phyloP scores from a whole-genome alignment of 2,888 invertebrate genomes.

The Ochropleura plecta region DNA sequence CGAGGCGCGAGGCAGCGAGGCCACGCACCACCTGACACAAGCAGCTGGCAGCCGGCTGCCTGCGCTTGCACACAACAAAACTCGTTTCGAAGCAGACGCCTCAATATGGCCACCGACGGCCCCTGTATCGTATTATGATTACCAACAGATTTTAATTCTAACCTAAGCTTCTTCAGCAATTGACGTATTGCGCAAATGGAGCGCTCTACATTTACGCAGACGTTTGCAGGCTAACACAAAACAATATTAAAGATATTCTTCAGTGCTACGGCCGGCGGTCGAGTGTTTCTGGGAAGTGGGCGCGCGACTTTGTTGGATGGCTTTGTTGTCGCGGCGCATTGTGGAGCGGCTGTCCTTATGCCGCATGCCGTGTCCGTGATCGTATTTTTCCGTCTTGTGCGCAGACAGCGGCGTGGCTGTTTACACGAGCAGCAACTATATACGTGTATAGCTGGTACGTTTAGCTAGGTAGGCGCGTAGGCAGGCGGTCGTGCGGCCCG shows the following conservation, averaged over 20 bases:
- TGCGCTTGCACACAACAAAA: constrained; percentile 85
- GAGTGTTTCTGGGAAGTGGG: constrained; percentile 75
- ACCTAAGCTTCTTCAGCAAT: constrained; percentile 42
- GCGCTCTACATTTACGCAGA: constrained; percentile 62
- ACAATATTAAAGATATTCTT: constrained; percentile 68
- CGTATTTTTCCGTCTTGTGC: constrained; percentile 82
- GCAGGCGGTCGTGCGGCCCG: constrained; percentile 82
- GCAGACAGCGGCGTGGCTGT: constrained; percentile 77
- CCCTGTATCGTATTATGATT: constrained; percentile 65
- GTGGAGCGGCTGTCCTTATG: constrained; percentile 79
- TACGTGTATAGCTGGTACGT: constrained; percentile 69
- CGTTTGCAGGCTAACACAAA: constrained; percentile 65
- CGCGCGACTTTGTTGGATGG: constrained; percentile 73
- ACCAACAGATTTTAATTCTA: constrained; percentile 65
- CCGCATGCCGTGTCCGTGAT: constrained; percentile 78
- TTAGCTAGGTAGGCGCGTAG: constrained; percentile 82
- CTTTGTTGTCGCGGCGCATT: constrained; percentile 74
- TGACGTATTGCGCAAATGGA: constrained; percentile 51
- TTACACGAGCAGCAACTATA: constrained; percentile 75
- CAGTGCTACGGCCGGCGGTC: constrained; percentile 56
- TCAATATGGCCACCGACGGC: constrained; percentile 81
- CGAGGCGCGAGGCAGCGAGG: constrained; percentile 72
- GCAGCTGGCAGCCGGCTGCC: constrained; percentile 87
- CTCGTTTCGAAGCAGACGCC: constrained; percentile 86
- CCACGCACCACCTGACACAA: constrained; percentile 87